A percentile compares a stretch with the other conserved stretches of the same genome.
Conservation (phyloP, 2,797 vertebrate species). For the Microtus obscurus region DNA sequence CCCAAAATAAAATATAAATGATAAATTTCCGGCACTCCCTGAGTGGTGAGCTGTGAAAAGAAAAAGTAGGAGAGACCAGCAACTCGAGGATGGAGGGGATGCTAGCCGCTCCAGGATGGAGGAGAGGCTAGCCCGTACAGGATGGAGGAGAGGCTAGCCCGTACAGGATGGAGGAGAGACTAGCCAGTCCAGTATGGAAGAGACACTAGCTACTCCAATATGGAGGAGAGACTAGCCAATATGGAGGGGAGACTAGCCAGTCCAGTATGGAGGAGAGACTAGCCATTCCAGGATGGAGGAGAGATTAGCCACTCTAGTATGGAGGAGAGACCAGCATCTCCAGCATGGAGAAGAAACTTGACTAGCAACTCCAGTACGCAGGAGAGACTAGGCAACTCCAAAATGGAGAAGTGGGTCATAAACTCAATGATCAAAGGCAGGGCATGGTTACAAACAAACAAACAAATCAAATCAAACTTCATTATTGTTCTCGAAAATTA, state of each 20-base stretch:
- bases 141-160: fast-evolving
- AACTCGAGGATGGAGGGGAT: background rate
- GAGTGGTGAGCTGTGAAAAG: background rate
- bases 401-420: background rate
- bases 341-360: background rate
- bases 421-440: background rate
- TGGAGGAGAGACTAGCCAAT: background rate
- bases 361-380: background rate
- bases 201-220: background rate
- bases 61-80: background rate
- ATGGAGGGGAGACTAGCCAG: too few relatives aligned
- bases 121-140: background rate
- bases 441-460: background rate
- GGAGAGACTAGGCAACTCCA: background rate
- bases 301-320: background rate
- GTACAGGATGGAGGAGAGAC: background rate
- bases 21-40: background rate
- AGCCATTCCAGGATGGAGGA: background rate
- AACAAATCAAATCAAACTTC: background rate
- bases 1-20: background rate
- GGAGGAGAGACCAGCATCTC: background rate
- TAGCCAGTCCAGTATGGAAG: background rate
- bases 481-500: constrained; percentile 6
- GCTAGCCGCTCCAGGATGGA: background rate
- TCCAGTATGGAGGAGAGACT: background rate